These are phyloP conservation scores for Chionis minor DNA, from an alignment of 2,113 vertebrate genomes.

Conservation along the genomic window DNA sequence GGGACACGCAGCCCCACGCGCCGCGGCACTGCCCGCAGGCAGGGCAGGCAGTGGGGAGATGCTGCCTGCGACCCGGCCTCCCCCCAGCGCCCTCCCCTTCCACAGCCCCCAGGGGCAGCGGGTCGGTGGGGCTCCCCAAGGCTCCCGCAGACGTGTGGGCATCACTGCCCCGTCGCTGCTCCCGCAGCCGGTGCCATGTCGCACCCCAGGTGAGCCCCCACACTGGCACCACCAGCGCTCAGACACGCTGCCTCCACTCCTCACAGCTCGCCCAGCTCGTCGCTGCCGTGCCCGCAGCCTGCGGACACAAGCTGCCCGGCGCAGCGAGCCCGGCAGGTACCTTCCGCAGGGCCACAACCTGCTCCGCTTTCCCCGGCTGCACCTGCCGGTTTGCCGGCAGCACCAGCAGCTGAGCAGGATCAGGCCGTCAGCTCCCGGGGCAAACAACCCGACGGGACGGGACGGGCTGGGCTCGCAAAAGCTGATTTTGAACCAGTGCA, in stretches of 20 bases:
- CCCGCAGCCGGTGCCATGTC: neutral
- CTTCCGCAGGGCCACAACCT: fast-evolving
- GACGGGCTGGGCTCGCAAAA: neutral
- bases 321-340: neutral
- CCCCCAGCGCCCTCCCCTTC: neutral
- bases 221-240: fast-evolving
- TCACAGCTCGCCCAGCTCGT: neutral
- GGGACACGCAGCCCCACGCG: neutral
- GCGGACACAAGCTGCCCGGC: fast-evolving
- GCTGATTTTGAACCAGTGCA: neutral
- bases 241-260: fast-evolving
- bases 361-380: neutral
- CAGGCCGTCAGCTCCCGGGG: neutral
- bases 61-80: neutral
- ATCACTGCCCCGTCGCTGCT: fast-evolving
- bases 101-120: too few relatives aligned
- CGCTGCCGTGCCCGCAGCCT: neutral
- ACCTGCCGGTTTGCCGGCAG: fast-evolving
- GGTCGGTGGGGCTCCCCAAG: neutral
- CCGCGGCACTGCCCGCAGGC: neutral
- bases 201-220: fast-evolving
- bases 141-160: fast-evolving
- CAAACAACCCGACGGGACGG: neutral
- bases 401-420: neutral
- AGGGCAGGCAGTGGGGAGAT: neutral